These are phyloP conservation scores for Leptinotarsa peninsularis DNA, from an alignment of 2,888 invertebrate genomes.

Conservation along the genomic window DNA sequence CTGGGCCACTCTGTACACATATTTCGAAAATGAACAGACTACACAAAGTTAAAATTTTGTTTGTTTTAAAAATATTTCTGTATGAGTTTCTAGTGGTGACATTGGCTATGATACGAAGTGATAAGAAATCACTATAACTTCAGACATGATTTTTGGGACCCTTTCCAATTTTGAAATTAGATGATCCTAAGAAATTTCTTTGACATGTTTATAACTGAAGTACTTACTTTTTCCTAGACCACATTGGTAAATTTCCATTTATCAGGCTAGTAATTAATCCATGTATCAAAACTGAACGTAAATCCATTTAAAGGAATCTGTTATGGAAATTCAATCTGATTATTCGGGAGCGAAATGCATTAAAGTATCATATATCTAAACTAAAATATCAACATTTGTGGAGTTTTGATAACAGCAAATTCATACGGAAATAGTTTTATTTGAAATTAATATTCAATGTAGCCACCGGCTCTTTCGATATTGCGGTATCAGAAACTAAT, in stretches of 20 bases:
- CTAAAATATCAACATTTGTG: constrained; percentile 52
- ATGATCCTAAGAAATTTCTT: too few species aligned
- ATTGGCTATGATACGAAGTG: too few species aligned
- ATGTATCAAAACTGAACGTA: neutral
- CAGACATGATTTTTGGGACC: too few species aligned
- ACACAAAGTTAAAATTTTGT: too few species aligned
- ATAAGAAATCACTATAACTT: too few species aligned
- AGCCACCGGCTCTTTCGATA: constrained; percentile 23
- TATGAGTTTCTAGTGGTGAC: too few species aligned
- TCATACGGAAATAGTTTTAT: constrained; percentile 37
- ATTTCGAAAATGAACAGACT: too few species aligned
- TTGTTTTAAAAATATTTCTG: too few species aligned
- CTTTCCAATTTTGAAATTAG: too few species aligned
- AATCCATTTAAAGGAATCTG: constrained; percentile 48
- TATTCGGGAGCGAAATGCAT: constrained; percentile 49
- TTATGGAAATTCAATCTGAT: constrained; percentile 49
- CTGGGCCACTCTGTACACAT: too few species aligned
- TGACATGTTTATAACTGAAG: too few species aligned
- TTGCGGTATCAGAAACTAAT: neutral
- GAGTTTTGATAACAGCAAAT: constrained; percentile 33
- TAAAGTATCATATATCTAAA: constrained; percentile 57
- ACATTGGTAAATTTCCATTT: neutral
- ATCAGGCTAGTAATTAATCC: neutral
- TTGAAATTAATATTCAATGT: constrained; percentile 45
- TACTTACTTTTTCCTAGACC: too few species aligned